A percentile compares a stretch with the other conserved stretches of the same genome.
These are phyloP conservation scores for Melikaiella ostensackeni DNA, from an alignment of 2,888 invertebrate species.

Conservation along the genomic window DNA sequence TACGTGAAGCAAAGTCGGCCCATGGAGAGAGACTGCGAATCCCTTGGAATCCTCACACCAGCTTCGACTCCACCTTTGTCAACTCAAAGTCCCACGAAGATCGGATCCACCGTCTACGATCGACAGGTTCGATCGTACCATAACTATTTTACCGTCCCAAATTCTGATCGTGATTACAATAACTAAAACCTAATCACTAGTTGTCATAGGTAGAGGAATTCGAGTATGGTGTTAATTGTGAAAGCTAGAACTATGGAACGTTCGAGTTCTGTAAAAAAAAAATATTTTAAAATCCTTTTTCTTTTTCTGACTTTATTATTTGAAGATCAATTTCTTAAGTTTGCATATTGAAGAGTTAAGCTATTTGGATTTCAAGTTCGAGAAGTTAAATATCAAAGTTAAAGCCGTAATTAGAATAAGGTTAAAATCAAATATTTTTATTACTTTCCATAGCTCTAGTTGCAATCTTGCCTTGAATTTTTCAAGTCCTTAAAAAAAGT, in stretches of 20 bases:
- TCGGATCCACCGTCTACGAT: slow-evolving; percentile 43
- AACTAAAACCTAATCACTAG: slow-evolving; percentile 44
- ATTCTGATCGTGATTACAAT: slow-evolving; percentile 16
- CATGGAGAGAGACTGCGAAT: slow-evolving; percentile 61
- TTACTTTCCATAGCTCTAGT: slow-evolving; percentile 2
- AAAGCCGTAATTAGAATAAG: too few species aligned
- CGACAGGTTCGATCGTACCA: slow-evolving; percentile 39
- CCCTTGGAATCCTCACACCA: slow-evolving; percentile 70
- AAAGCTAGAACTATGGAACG: slow-evolving; percentile 10
- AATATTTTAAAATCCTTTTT: neutral
- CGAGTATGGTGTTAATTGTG: neutral
- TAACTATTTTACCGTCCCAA: slow-evolving; percentile 45
- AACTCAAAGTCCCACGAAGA: slow-evolving; percentile 54
- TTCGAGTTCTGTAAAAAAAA: too few species aligned
- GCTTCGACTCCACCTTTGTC: slow-evolving; percentile 67
- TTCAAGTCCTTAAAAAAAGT: neutral
- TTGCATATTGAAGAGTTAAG: neutral
- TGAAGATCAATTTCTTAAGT: neutral
- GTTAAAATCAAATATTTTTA: too few species aligned
- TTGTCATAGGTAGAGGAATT: neutral
- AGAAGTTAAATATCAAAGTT: neutral
- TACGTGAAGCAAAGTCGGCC: slow-evolving; percentile 67
- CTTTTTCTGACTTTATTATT: neutral
- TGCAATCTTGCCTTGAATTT: slow-evolving; percentile 19
- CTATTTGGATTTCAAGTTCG: neutral